Conservation (phyloP, 2,797 vertebrate genomes). For the Pipistrellus pipistrellus region DNA sequence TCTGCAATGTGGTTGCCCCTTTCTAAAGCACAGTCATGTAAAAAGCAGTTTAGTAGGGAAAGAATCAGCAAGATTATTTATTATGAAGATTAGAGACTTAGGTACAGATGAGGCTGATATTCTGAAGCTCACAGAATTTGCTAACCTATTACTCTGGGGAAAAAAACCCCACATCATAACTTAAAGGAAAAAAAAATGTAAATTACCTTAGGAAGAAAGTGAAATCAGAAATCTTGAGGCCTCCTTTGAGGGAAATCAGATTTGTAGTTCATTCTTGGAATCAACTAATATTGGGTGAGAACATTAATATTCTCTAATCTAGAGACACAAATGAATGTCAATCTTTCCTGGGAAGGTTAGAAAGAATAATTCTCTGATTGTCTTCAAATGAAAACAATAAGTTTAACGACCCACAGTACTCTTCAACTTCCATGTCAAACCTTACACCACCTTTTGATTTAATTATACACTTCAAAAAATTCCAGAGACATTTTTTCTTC, state of each 20-base stretch:
- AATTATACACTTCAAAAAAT: constrained; percentile 26
- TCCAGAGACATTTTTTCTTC: background rate
- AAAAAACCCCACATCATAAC: background rate
- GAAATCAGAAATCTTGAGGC: background rate
- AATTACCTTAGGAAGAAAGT: background rate
- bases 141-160: constrained; percentile 1
- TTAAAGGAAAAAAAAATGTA: constrained; percentile 5
- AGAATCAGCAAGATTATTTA: background rate
- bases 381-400: constrained; percentile 18
- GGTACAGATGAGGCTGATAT: background rate
- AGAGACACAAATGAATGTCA: background rate
- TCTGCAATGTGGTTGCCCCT: background rate
- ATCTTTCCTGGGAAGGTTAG: background rate
- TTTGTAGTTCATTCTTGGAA: background rate
- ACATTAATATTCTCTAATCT: background rate
- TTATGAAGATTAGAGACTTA: constrained; percentile 20
- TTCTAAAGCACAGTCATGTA: background rate
- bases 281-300: background rate
- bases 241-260: constrained; percentile 41
- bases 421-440: background rate
- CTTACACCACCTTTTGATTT: background rate
- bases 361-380: background rate
- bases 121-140: constrained; percentile 32
- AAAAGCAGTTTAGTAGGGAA: constrained; percentile 13
- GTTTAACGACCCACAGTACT: background rate